Conservation (phyloP, 2,888 invertebrate genomes). For the Hypolimnas misippus region DNA sequence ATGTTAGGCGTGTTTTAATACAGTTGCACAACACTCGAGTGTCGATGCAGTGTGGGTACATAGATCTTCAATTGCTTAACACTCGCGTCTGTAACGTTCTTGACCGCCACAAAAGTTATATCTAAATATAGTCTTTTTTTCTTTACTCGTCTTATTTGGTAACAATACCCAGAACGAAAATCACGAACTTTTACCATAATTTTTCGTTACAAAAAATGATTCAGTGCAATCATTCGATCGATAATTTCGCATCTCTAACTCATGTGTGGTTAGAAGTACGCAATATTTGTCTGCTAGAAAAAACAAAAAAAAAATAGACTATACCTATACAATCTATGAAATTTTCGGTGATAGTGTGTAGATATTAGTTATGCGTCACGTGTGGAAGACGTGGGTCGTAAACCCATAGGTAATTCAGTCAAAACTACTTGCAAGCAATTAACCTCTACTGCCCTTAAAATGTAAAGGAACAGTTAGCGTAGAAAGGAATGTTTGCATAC, state of each 20-base stretch:
- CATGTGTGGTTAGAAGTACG: too few relatives aligned
- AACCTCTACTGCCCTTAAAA: constrained; percentile 50
- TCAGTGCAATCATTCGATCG: too few relatives aligned
- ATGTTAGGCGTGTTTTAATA: constrained; percentile 56
- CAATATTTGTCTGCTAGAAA: too few relatives aligned
- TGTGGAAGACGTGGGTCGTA: constrained; percentile 24
- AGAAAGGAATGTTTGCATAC: constrained; percentile 62
- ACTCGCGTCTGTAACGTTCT: background rate
- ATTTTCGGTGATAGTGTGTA: constrained; percentile 4
- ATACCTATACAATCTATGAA: constrained; percentile 6
- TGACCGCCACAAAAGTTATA: background rate
- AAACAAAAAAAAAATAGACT: too few relatives aligned
- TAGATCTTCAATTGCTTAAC: constrained; percentile 19
- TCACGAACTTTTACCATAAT: too few relatives aligned
- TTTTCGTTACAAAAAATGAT: too few relatives aligned
- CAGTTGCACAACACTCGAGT: constrained; percentile 68
- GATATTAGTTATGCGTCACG: constrained; percentile 25
- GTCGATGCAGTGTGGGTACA: constrained; percentile 61
- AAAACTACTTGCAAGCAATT: constrained; percentile 49
- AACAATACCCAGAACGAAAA: too few relatives aligned
- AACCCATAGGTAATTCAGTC: constrained; percentile 27
- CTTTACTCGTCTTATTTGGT: too few relatives aligned
- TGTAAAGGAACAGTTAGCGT: constrained; percentile 56
- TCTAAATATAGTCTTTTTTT: too few relatives aligned
- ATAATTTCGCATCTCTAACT: too few relatives aligned